These are phyloP conservation scores for Takifugu ocellatus DNA, from an alignment of 2,797 vertebrate genomes.

Conservation along the genomic window DNA sequence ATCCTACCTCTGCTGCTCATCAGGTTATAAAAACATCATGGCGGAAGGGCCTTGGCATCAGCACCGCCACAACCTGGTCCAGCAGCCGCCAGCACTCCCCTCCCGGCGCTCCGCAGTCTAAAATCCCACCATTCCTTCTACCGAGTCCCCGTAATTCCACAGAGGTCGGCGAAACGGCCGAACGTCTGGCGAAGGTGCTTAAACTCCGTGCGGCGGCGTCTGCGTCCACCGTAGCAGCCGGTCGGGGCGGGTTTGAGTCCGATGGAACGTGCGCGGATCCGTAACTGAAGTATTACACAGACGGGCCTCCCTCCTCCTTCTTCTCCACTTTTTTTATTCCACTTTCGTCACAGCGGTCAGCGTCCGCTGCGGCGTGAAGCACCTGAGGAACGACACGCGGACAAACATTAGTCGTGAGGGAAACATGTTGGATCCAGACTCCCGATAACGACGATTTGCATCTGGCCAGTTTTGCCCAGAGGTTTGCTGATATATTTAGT, in stretches of 20 bases:
- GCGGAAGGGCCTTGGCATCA: conserved; percentile 59
- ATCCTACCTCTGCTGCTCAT: conserved; percentile 71
- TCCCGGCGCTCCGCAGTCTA: conserved; percentile 54
- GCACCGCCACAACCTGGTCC: conserved; percentile 44
- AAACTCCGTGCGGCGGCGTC: conserved; percentile 20
- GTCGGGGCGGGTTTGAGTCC: conserved; percentile 30
- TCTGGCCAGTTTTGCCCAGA: conserved; percentile 22
- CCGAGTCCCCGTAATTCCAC: conserved; percentile 46
- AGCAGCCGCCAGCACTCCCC: conserved; percentile 33
- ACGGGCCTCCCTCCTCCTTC: conserved; percentile 5
- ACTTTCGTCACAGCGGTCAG: conserved; percentile 43
- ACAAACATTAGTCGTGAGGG: conserved; percentile 42
- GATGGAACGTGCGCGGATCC: conserved; percentile 42
- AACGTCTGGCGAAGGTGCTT: conserved; percentile 23
- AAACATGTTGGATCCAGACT: conserved; percentile 28
- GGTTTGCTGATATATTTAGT: conserved; percentile 11
- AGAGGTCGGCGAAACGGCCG: conserved; percentile 9
- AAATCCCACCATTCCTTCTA: conserved; percentile 52
- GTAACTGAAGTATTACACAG: conserved; percentile 6
- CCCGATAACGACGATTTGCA: conserved; percentile 1
- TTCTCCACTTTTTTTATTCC: conserved; percentile 4
- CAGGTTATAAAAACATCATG: conserved; percentile 72
- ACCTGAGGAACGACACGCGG: conserved; percentile 54
- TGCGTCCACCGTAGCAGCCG: conserved; percentile 11
- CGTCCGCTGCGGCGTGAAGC: conserved; percentile 41